Evolutionary conservation across 1,140 invertebrate genomes (phyloP).

Genomic region (Drosophila ironensis): DNA sequence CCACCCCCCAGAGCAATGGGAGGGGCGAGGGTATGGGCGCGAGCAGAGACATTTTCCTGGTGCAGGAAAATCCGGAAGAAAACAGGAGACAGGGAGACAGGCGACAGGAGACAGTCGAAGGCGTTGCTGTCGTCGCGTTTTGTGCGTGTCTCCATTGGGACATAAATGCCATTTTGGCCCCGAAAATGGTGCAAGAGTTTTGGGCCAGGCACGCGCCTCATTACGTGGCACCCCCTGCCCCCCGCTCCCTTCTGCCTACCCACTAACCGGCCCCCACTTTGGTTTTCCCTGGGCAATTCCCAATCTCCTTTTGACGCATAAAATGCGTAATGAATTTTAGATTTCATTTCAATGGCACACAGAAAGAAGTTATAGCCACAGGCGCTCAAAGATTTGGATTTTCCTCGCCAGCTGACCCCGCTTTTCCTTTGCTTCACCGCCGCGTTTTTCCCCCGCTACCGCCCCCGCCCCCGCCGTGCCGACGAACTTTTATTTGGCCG

Average conservation of each 20-base stretch:
- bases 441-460: too few species aligned
- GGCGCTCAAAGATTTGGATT: slow-evolving; percentile 31
- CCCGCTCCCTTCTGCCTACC: background rate
- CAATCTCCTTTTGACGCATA: slow-evolving; percentile 47
- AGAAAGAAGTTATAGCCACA: slow-evolving; percentile 49
- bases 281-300: slow-evolving; percentile 5
- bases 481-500: slow-evolving; percentile 32
- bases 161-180: slow-evolving; percentile 68
- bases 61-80: background rate
- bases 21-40: background rate
- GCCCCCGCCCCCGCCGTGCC: too few species aligned
- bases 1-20: background rate
- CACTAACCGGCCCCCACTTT: background rate
- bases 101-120: slow-evolving; percentile 25
- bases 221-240: slow-evolving; percentile 45
- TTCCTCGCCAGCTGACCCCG: too few species aligned
- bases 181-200: background rate
- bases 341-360: slow-evolving; percentile 63
- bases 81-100: background rate
- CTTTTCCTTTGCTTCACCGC: too few species aligned
- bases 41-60: background rate
- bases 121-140: slow-evolving; percentile 68
- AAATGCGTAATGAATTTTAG: slow-evolving; percentile 76
- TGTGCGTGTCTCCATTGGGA: slow-evolving; percentile 72
- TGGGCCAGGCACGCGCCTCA: slow-evolving; percentile 65